phyloP scores from a whole-genome alignment of 2,113 vertebrate species.

The Tupaia chinensis region DNA sequence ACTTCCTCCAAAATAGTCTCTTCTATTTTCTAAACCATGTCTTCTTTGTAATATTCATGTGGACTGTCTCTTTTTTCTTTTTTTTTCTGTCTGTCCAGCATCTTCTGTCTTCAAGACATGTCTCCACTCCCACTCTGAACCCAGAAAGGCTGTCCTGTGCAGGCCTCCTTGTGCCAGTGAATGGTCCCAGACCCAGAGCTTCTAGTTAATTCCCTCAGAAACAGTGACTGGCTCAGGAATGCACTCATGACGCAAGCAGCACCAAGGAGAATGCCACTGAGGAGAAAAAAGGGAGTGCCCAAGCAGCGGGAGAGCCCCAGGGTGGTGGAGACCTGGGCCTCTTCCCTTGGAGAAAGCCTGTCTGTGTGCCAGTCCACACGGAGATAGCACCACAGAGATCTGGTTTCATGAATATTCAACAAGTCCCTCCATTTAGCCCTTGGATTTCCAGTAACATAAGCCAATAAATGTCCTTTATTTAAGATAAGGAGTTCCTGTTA shows the following conservation, averaged over 20 bases:
- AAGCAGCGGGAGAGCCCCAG: rapidly evolving
- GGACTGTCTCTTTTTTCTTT: too few species aligned
- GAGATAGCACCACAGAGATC: too few species aligned
- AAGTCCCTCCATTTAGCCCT: background rate
- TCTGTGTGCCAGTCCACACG: background rate
- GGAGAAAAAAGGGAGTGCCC: background rate
- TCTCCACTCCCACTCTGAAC: background rate
- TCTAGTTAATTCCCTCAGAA: background rate
- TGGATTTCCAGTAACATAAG: background rate
- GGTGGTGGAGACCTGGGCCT: background rate
- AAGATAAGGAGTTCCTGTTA: background rate
- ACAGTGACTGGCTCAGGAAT: background rate
- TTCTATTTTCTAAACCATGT: background rate
- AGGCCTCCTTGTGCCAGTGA: background rate
- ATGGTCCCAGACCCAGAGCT: background rate
- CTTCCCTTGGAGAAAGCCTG: background rate
- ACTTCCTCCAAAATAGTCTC: background rate
- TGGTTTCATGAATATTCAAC: rapidly evolving
- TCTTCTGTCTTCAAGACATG: background rate
- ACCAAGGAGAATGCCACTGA: background rate
- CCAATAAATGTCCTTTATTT: background rate
- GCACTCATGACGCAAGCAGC: background rate
- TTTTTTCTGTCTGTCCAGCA: background rate
- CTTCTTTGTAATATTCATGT: background rate
- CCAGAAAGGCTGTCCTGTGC: background rate